A percentile compares a stretch with the other conserved stretches of the same genome.
Conservation (phyloP, 2,113 vertebrate genomes). For the Alethe castanea region DNA sequence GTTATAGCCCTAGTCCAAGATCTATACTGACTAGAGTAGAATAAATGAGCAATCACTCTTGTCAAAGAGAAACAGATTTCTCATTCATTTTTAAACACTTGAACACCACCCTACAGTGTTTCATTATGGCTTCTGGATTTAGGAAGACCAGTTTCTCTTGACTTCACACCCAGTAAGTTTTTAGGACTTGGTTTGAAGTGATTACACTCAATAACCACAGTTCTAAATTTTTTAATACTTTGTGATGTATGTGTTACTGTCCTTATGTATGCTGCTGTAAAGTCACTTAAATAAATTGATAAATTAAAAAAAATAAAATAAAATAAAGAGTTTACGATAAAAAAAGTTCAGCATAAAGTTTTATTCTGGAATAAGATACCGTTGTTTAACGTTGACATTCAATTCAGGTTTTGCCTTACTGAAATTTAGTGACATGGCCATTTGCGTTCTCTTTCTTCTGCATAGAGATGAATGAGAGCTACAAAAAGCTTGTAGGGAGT, state of each 20-base stretch:
- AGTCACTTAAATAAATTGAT: neutral
- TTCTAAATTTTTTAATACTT: neutral
- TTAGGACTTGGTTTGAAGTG: neutral
- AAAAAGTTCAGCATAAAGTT: neutral
- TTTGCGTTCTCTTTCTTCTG: neutral
- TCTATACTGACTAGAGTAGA: neutral
- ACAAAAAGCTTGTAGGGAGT: accelerated
- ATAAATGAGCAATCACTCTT: neutral
- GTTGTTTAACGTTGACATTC: neutral
- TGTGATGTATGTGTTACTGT: neutral
- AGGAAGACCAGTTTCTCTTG: neutral
- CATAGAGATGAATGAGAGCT: neutral
- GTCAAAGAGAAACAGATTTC: neutral
- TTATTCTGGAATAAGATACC: neutral
- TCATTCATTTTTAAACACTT: neutral
- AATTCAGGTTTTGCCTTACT: neutral
- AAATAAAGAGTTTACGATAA: neutral
- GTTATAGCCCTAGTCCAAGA: neutral
- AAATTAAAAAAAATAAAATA: neutral
- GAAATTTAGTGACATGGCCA: neutral
- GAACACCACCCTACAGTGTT: neutral
- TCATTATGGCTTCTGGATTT: neutral
- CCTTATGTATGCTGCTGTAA: neutral
- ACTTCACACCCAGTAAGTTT: neutral
- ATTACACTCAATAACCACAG: neutral